A percentile compares a stretch with the other conserved stretches of the same genome.
These are phyloP conservation scores for Gandaritis pyraliata DNA, from an alignment of 2,888 invertebrate genomes.

Conservation along the genomic window DNA sequence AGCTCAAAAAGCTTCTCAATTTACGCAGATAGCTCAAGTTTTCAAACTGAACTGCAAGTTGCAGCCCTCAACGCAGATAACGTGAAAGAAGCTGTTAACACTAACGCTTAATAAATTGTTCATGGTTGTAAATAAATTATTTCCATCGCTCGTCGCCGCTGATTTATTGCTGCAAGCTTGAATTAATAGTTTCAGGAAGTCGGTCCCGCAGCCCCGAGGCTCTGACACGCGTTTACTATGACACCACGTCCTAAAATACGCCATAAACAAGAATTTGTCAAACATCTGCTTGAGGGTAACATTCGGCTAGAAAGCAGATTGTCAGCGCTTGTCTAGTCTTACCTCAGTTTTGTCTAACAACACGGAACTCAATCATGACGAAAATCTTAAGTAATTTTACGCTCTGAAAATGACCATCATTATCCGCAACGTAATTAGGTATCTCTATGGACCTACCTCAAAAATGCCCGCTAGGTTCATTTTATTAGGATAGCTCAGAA, in stretches of 20 bases:
- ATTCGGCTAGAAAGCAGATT: conserved; percentile 13
- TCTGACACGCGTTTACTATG: conserved; percentile 48
- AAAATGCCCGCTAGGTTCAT: too few relatives aligned
- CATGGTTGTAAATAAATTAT: conserved; percentile 63
- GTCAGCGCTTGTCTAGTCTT: conserved; percentile 1
- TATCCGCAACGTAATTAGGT: too few relatives aligned
- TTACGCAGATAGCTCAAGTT: conserved; percentile 10
- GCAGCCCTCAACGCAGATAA: conserved; percentile 25
- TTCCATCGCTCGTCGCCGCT: conserved; percentile 59
- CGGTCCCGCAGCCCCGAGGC: conserved; percentile 43
- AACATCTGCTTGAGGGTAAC: conserved; percentile 38
- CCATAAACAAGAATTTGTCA: conserved; percentile 48
- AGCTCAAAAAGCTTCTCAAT: conserved; percentile 13
- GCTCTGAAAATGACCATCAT: too few relatives aligned
- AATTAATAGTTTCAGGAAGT: conserved; percentile 73
- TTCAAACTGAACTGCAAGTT: conserved; percentile 17
- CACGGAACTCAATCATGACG: not conserved
- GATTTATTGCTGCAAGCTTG: conserved; percentile 61
- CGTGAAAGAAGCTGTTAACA: conserved; percentile 55
- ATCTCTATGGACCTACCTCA: too few relatives aligned
- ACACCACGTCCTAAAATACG: conserved; percentile 54
- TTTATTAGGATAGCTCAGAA: too few relatives aligned
- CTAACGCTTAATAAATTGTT: conserved; percentile 61
- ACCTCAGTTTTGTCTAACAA: not conserved
- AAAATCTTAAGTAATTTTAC: too few relatives aligned